Base-by-base conservation (phyloP, 1,140 invertebrate species). In the Dinoponera quadriceps region DNA sequence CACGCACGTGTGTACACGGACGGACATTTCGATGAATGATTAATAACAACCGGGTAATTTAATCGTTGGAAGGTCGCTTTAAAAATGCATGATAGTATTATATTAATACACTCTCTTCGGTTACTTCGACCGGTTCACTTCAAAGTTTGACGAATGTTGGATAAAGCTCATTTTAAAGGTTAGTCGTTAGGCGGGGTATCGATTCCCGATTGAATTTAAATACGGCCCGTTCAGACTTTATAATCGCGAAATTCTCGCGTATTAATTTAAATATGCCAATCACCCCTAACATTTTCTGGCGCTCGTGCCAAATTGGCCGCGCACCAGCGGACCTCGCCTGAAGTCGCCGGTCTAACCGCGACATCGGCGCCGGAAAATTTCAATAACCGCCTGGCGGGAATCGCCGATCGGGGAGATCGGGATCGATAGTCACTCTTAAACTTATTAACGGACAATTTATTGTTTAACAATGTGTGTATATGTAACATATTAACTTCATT, bases 201-300 rank as follows among this genome's bases (percentile, higher is more conserved):
- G 75, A 68, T 78, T 78, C 51, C 51, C 65, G 65, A 80, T 69
- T 69, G 22, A 69, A 80, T 69, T 80, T 69, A 80, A 80, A 80
- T 80, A 69, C 44, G 3, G 44, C 68, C 38, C 18, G 63, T 4
- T 80, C 49, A 57, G 33, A 80, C 49, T 69, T 80, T 80, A 80
- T 80, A 69, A 80, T 69, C 33, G 63, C 75, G 44, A 80, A 69
- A 80, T 80, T 80, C 69, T 80, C 51, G 63, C 11, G 57, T 57
- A 78, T 20, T 69, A 44, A 80, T 80, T 80, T 51, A 22, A 49
- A 51, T 51, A 51, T n/a, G 5, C 51, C 13, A 14, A n/a, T 1
- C 25, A 33, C 4, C 0, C 9, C 54, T 14, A 22, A 51, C 44
- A 44, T 44, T 44, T 44, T 44, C 38, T 11, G 38, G 11, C 11